Base-by-base conservation (phyloP, 2,888 invertebrate genomes). In the Thysanoteuthis rhombus region DNA sequence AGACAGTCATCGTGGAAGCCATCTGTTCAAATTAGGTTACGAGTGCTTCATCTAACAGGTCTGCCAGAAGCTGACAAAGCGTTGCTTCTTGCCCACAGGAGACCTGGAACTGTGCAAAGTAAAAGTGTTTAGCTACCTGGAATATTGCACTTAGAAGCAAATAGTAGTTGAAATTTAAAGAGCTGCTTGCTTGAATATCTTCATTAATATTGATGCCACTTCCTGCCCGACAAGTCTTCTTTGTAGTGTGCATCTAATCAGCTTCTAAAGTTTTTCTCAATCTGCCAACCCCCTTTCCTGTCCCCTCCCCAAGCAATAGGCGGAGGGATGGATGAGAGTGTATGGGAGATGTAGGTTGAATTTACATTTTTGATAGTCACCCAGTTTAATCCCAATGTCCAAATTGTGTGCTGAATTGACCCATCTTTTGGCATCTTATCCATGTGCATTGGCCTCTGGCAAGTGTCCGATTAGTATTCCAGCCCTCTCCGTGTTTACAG, bases 281-380 rank as follows among this genome's bases (percentile, higher is more conserved):
- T 75, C n/a, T 36, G 12, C 75, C n/a, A 75, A 10, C 75, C n/a
- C n/a, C n/a, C 12, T n/a, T n/a, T 36, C 75, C 75, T n/a, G 16
- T 75, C 36, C 75, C 3, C 16, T n/a, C 36, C 16, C n/a, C n/a
- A n/a, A 75, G 75, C 75, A 75, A 75, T 75, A 6, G 12, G n/a
- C n/a, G 19, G 75, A 75, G n/a, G 4, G 75, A n/a, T n/a, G n/a
- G n/a, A 52, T 52, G 52, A 52, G 25, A 52, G 52, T 22, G 52
- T 6, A 52, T 75, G 75, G n/a, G 75, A 16, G 75, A 75, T 75
- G n/a, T 75, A 36, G 75, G 75, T n/a, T 75, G 75, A 75, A 75
- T 75, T 75, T 75, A 75, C 75, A 75, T 75, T 75, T 75, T 75
- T 75, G 75, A 75, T 75, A 75, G 75, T 75, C 75, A 75, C 75